Conservation (phyloP, 2,113 vertebrate genomes). For the Semicossyphus pulcher region DNA sequence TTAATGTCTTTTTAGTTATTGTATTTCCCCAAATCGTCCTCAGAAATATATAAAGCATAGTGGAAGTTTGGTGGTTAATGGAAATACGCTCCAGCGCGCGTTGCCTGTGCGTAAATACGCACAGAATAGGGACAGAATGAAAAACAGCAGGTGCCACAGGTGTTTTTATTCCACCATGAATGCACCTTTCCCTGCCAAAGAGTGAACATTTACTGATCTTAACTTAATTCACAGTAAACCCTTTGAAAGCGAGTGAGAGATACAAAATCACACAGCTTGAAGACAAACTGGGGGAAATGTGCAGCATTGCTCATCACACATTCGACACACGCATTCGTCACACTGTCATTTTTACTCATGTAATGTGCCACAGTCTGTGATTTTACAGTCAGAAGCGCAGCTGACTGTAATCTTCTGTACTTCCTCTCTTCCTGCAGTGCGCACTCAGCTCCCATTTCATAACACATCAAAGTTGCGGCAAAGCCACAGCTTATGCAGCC, state of each 20-base stretch:
- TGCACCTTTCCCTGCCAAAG: too few relatives aligned
- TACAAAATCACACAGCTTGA: background rate
- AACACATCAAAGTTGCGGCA: conserved; percentile 65
- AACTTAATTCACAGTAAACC: background rate
- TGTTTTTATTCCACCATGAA: background rate
- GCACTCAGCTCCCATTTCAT: conserved; percentile 45
- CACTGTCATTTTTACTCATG: conserved; percentile 3
- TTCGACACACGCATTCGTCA: conserved; percentile 16
- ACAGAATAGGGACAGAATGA: background rate
- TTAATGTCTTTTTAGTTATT: background rate
- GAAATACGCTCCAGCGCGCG: background rate
- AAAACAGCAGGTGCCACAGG: background rate
- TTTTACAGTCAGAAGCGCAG: background rate
- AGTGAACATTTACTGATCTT: background rate
- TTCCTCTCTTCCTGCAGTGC: conserved; percentile 38
- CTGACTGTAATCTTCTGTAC: conserved; percentile 5
- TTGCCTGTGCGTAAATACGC: conserved; percentile 5
- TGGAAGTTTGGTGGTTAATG: background rate
- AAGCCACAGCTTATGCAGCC: background rate
- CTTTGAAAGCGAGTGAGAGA: too few relatives aligned
- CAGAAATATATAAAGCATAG: background rate
- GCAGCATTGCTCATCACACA: background rate
- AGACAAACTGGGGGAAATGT: background rate
- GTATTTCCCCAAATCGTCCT: background rate
- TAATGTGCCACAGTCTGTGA: background rate